Conservation (phyloP, 1,140 invertebrate species). For the Sinonovacula constricta region DNA sequence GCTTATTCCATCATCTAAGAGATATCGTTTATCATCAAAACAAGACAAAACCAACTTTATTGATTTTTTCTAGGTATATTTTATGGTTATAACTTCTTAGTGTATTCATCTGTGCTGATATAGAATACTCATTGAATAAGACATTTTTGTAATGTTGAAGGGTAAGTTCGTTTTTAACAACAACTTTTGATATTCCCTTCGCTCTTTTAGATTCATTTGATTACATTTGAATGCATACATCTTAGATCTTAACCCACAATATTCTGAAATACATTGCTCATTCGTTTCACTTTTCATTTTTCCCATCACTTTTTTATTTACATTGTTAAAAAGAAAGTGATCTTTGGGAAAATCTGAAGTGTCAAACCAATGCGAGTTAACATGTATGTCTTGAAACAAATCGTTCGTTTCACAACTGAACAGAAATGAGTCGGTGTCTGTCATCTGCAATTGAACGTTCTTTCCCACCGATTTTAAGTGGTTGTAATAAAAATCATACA, state of each 20-base stretch:
- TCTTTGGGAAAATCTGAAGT: conserved; percentile 58
- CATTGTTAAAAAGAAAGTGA: conserved; percentile 53
- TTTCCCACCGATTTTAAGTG: conserved; percentile 60
- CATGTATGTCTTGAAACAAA: conserved; percentile 77
- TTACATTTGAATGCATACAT: conserved; percentile 39
- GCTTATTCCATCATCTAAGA: conserved; percentile 28
- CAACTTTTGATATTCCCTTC: conserved; percentile 35
- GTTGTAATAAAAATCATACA: conserved; percentile 74
- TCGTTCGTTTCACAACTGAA: conserved; percentile 76
- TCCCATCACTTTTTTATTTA: conserved; percentile 80
- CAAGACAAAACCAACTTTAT: conserved; percentile 27
- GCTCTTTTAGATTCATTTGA: conserved; percentile 29
- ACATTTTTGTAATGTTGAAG: conserved; percentile 36
- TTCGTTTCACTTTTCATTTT: conserved; percentile 80
- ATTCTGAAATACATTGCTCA: conserved; percentile 54
- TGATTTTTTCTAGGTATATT: conserved; percentile 40
- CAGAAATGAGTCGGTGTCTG: conserved; percentile 79
- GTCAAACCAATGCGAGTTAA: conserved; percentile 54
- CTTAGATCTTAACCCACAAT: conserved; percentile 33
- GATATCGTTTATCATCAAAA: conserved; percentile 34
- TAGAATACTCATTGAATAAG: conserved; percentile 20
- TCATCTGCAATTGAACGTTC: conserved; percentile 69
- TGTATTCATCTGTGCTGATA: conserved; percentile 20
- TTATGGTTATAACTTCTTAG: conserved; percentile 33
- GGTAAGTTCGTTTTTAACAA: conserved; percentile 24